Base-by-base conservation (phyloP, 2,797 vertebrate genomes). In the Micromesistius poutassou region DNA sequence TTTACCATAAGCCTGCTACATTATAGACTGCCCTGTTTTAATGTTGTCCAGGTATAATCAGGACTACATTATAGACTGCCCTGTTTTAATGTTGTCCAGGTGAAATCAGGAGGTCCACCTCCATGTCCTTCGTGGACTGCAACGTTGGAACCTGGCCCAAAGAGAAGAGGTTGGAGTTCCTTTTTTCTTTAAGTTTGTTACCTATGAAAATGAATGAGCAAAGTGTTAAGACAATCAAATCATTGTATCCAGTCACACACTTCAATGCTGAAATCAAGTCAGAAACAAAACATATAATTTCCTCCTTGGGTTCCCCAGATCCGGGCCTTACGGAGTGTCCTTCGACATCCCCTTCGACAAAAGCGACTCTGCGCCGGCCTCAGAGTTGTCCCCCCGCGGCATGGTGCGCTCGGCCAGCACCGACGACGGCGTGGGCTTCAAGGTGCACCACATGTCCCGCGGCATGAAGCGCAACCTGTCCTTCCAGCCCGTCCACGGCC, bases 271-370 rank as follows among this genome's bases (percentile, higher is more conserved):
- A 66, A 10, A 12, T 66, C 62, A 28, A 66, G n/a, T 28, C 50
- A 66, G 62, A 62, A 62, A 62, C 50, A 25, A 66, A 73, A 62
- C 4, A 2, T 36, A 31, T 33, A n/a, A 30, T 75, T 33, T 55
- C 10, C 72, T 35, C 46, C 74, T 76, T 73, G 81, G 9, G 84
- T 80, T 89, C 71, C 79, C 68, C 72, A 99, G 98, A 87, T 97
- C 97, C 33, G 96, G 97, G 3, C 88, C 96, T 62, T 98, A 99
- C 72, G 97, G 97, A 76, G 97, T 99, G 81, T 99, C 98, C 0
- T 99, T 99, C 92, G 96, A 98, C 87, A 98, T 99, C 85, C 96
- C 97, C 84, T 97, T 99, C 85, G 96, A 97, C 89, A 96, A 98
- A 90, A 96, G 96, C 55, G 93, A 93, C 86, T 92, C 84, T 81